A percentile compares a stretch with the other conserved stretches of the same genome.
phyloP scores from a whole-genome alignment of 1,140 invertebrate genomes.

The Amyelois transitella region DNA sequence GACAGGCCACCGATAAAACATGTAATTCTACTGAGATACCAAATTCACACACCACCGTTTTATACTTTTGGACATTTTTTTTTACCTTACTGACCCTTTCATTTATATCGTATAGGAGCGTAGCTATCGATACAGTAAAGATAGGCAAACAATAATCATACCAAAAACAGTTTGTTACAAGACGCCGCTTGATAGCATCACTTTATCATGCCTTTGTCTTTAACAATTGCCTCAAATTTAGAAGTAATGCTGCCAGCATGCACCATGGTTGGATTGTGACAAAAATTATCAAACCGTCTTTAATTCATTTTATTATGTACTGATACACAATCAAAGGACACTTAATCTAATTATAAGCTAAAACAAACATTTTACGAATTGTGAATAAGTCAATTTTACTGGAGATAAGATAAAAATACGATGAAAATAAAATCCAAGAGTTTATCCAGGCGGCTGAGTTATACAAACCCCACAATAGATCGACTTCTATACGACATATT shows the following conservation, averaged over 20 bases:
- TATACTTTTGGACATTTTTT: no score
- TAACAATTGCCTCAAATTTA: not conserved
- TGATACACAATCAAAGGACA: conserved; percentile 38
- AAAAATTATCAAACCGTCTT: conserved; percentile 2
- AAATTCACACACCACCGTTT: no score
- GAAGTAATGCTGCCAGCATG: not conserved
- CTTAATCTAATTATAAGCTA: conserved; percentile 34
- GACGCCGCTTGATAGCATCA: not conserved
- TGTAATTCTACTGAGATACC: no score
- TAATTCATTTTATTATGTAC: conserved; percentile 26
- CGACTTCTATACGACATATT: conserved; percentile 57
- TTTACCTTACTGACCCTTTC: no score
- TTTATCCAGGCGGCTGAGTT: conserved; percentile 34
- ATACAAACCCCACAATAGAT: conserved; percentile 45
- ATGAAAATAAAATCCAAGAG: conserved; percentile 13
- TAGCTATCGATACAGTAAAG: not conserved
- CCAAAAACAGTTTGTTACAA: not conserved
- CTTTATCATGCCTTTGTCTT: not conserved
- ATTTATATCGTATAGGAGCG: no score
- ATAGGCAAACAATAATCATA: not conserved
- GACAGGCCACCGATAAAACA: no score
- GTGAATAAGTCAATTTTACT: not conserved
- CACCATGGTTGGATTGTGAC: not conserved
- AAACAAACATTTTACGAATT: conserved; percentile 20
- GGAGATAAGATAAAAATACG: not conserved